A percentile compares a stretch with the other conserved stretches of the same genome.
These are phyloP conservation scores for Agrotis puta DNA, from an alignment of 2,888 invertebrate species.

Conservation along the genomic window DNA sequence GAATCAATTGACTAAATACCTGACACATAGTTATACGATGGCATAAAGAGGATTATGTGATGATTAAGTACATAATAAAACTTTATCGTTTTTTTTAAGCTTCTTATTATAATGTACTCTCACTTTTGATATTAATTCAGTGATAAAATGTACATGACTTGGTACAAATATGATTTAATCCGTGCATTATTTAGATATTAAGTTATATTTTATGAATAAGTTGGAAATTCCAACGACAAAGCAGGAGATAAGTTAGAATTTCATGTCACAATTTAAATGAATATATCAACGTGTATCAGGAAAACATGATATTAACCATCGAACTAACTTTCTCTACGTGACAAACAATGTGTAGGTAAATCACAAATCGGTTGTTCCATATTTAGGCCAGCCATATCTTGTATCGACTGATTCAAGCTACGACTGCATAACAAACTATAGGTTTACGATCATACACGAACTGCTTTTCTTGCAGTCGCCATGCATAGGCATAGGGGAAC, in stretches of 20 bases:
- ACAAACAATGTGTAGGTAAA: too few relatives aligned
- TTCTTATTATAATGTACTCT: slow-evolving; percentile 13
- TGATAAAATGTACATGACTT: slow-evolving; percentile 31
- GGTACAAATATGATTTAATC: slow-evolving; percentile 2
- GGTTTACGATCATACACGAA: too few relatives aligned
- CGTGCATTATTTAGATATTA: not conserved
- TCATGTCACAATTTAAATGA: not conserved
- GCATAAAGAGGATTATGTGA: not conserved
- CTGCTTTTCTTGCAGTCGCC: too few relatives aligned
- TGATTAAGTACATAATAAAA: not conserved
- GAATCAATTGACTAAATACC: too few relatives aligned
- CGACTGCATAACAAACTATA: too few relatives aligned
- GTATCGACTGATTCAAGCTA: too few relatives aligned
- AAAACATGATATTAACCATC: too few relatives aligned
- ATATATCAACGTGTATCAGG: too few relatives aligned
- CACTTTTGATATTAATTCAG: slow-evolving; percentile 4
- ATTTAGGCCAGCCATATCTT: too few relatives aligned
- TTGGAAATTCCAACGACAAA: not conserved
- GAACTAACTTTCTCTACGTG: too few relatives aligned
- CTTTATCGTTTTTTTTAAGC: not conserved
- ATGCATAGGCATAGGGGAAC: too few relatives aligned
- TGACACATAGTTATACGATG: not conserved
- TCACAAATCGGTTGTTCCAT: too few relatives aligned
- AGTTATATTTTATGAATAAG: not conserved
- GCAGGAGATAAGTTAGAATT: not conserved